phyloP scores from a whole-genome alignment of 2,888 invertebrate species.

The Drosophila diplacantha region DNA sequence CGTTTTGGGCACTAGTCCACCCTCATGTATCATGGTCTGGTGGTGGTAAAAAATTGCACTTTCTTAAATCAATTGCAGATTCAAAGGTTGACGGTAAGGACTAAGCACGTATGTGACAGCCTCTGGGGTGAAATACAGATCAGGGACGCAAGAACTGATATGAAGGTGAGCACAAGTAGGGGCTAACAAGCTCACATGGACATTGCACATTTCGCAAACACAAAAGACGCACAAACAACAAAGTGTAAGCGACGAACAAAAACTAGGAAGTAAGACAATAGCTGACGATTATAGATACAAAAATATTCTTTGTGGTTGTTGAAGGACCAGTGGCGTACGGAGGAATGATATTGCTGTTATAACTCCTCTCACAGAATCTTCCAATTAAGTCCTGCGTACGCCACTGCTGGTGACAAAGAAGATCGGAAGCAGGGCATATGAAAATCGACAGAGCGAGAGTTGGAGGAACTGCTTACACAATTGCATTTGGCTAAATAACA shows the following conservation, averaged over 20 bases:
- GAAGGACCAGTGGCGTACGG: constrained; percentile 4
- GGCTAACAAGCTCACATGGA: constrained; percentile 26
- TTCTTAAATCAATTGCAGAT: background rate
- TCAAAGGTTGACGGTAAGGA: background rate
- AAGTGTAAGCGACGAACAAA: constrained; percentile 21
- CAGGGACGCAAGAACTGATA: constrained; percentile 8
- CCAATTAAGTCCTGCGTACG: constrained; percentile 5
- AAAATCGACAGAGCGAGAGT: constrained; percentile 40
- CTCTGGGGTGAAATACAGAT: constrained; percentile 13
- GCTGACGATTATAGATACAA: constrained; percentile 13
- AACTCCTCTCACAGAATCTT: background rate
- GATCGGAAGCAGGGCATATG: constrained; percentile 18
- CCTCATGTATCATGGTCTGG: constrained; percentile 90
- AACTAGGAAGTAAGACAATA: constrained; percentile 25
- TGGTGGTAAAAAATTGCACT: background rate
- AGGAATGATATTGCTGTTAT: background rate
- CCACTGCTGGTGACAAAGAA: constrained; percentile 13
- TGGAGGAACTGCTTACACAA: constrained; percentile 76
- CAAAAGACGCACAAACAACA: constrained; percentile 22
- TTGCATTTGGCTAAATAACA: constrained; percentile 78
- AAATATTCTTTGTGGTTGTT: constrained; percentile 4
- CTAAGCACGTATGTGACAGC: constrained; percentile 14
- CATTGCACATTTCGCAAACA: constrained; percentile 29
- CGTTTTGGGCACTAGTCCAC: constrained; percentile 92
- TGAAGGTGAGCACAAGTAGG: constrained; percentile 12